These are phyloP conservation scores for Mythimna ferrago DNA, from an alignment of 2,888 invertebrate genomes.

Conservation along the genomic window DNA sequence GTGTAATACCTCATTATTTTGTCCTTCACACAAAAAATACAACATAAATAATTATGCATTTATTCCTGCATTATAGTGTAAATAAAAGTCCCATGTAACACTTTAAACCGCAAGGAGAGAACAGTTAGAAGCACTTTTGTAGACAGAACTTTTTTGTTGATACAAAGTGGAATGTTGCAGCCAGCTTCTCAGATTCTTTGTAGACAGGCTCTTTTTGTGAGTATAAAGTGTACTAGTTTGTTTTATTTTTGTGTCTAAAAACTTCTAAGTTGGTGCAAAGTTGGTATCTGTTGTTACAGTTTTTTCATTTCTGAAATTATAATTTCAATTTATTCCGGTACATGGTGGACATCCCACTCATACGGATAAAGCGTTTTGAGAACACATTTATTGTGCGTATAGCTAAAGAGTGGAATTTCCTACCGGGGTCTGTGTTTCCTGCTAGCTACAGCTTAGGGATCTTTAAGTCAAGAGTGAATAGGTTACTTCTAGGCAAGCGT, in stretches of 20 bases:
- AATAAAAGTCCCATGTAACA: constrained; percentile 1
- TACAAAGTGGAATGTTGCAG: constrained; percentile 46
- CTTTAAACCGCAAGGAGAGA: constrained; percentile 18
- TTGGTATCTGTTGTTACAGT: neutral
- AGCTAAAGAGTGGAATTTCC: no score
- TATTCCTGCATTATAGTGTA: neutral
- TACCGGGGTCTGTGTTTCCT: no score
- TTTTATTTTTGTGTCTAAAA: constrained; percentile 20
- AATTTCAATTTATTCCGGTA: neutral
- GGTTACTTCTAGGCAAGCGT: no score
- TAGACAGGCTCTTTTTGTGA: constrained; percentile 22
- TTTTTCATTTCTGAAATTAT: no score
- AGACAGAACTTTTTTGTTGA: constrained; percentile 45
- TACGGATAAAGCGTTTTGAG: no score
- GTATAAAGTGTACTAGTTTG: constrained; percentile 17
- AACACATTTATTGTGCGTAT: no score
- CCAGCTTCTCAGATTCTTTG: constrained; percentile 35
- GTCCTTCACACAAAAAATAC: neutral
- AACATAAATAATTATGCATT: no score
- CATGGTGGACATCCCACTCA: no score
- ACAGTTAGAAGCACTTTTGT: constrained; percentile 33
- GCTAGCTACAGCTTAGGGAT: no score
- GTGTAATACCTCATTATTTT: neutral
- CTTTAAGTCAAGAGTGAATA: no score
- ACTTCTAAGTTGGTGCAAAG: neutral